Evolutionary conservation across 2,797 vertebrate genomes (phyloP), one percentile per base, ranked within the genome.

Genomic region (Menidia menidia): DNA sequence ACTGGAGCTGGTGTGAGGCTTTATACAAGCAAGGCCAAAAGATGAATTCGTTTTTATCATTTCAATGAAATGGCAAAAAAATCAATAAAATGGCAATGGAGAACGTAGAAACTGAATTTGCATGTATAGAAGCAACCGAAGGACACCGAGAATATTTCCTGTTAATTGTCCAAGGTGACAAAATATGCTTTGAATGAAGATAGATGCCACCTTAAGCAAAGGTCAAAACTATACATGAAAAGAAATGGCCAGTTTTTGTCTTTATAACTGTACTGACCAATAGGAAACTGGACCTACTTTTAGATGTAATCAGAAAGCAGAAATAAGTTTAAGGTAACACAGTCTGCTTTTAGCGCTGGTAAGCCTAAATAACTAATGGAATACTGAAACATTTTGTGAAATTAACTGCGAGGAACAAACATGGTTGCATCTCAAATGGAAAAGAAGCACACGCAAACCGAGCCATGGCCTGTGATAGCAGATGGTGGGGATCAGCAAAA

Each of bases 341-440:
- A 6, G 18, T 6, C 0, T 4, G 66, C 9, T 42, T 60, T 42
- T n/a, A 62, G 32, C 12, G 33, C 62, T 15, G 8, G 16, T 31
- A 19, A 32, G 14, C 10, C 32, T 8, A 53, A 30, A 30, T 11
- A 11, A 19, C 3, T 10, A 50, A 19, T 1, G 3, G 4, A 19
- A 51, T 12, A 2, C 42, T 62, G 41, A 19, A 15, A 65, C 53
- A 18, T 64, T 63, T 60, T 64, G 39, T 66, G 41, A 64, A 82
- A 68, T 68, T 66, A 70, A 43, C 63, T 54, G 41, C 1, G 42
- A 47, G 19, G 31, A 78, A 47, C 2, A 61, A 61, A 50, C 19
- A 16, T 47, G 35, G 10, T 7, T 39, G 35, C 35, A 39, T 39
- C 35, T 39, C 4, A 39, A 39, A 10, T 39, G 35, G 35, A 39